Conservation (phyloP, 1,140 invertebrate species). For the Cydia amplana region DNA sequence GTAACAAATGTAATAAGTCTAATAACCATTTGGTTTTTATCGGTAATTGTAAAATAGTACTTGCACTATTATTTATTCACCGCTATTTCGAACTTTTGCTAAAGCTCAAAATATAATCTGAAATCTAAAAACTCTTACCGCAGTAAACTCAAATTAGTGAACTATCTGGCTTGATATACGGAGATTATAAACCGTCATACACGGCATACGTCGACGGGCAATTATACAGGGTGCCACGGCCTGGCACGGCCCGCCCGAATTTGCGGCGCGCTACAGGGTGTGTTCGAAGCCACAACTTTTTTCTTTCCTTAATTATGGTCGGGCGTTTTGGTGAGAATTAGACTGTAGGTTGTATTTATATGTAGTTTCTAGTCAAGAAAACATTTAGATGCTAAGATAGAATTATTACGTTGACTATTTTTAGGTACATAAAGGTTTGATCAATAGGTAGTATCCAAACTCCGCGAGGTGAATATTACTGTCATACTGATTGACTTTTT, state of each 20-base stretch:
- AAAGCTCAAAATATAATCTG: not conserved
- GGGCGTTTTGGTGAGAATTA: not conserved
- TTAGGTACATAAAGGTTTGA: too few species aligned
- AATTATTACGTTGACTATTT: too few species aligned
- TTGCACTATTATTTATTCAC: too few species aligned
- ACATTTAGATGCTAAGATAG: not conserved
- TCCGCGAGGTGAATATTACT: too few species aligned
- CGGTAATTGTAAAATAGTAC: too few species aligned
- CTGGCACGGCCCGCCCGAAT: slow-evolving; percentile 68
- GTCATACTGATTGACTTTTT: too few species aligned
- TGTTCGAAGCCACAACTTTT: slow-evolving; percentile 37
- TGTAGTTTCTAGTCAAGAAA: not conserved
- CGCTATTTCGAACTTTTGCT: not conserved
- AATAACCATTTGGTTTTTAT: too few species aligned
- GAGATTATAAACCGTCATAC: slow-evolving; percentile 53
- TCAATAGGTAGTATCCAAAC: too few species aligned
- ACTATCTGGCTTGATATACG: not conserved
- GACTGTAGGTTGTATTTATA: not conserved
- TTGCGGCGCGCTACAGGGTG: slow-evolving; percentile 61
- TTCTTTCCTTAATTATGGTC: slow-evolving; percentile 18
- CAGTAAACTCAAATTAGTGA: slow-evolving; percentile 18
- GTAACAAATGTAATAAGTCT: too few species aligned
- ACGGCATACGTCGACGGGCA: slow-evolving; percentile 62
- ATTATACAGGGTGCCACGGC: slow-evolving; percentile 68
- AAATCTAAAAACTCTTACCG: not conserved